Conservation (phyloP, 2,113 vertebrate species). For the Scophthalmus maximus region DNA sequence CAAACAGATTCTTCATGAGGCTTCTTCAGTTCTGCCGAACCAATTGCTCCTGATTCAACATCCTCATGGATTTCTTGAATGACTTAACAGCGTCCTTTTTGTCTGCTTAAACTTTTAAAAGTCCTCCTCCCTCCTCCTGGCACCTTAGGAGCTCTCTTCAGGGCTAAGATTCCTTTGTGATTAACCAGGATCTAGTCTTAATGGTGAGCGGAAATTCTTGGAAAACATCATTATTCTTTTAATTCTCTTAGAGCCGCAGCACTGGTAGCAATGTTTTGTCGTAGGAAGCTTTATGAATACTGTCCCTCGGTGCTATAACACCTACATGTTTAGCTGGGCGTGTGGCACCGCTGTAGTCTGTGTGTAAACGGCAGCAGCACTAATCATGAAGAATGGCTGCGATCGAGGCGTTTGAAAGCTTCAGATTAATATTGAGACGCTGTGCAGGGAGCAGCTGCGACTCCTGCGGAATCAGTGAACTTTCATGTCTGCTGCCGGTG, state of each 20-base stretch:
- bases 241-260: neutral
- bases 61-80: too few relatives aligned
- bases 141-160: too few relatives aligned
- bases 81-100: too few relatives aligned
- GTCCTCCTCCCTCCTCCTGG: too few relatives aligned
- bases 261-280: neutral
- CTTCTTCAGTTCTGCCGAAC: too few relatives aligned
- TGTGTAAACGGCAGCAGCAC: slow-evolving; percentile 26
- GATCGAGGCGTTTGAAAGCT: slow-evolving; percentile 36
- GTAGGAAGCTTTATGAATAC: neutral
- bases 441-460: slow-evolving; percentile 51
- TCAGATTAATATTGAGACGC: slow-evolving; percentile 37
- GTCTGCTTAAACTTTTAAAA: too few relatives aligned
- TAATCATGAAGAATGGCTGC: slow-evolving; percentile 46
- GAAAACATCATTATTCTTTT: neutral
- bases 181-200: too few relatives aligned
- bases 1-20: too few relatives aligned
- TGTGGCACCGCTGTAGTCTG: slow-evolving; percentile 16
- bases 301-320: neutral
- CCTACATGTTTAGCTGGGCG: slow-evolving; percentile 21
- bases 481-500: slow-evolving; percentile 31
- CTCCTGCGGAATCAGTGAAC: slow-evolving; percentile 46
- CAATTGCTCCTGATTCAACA: too few relatives aligned
- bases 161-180: too few relatives aligned
- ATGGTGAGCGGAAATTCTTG: too few relatives aligned